Evolutionary conservation across 2,888 invertebrate species (phyloP).

Genomic region (Epinotia ramella): DNA sequence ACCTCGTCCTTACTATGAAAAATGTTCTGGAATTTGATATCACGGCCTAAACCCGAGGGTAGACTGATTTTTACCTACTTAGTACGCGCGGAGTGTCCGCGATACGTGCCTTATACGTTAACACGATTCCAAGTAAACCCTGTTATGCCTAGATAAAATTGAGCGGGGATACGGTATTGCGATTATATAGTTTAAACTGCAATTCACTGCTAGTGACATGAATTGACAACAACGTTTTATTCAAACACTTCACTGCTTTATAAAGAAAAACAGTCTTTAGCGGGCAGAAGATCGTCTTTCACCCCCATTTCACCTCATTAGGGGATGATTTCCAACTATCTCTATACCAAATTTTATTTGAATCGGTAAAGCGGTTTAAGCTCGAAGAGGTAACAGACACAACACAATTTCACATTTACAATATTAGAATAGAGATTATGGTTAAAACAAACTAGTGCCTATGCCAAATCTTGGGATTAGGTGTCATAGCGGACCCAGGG

Average conservation of each 20-base stretch:
- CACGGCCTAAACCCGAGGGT: slow-evolving; percentile 13
- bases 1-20: neutral
- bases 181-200: neutral
- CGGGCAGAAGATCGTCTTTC: too few relatives aligned
- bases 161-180: slow-evolving; percentile 4
- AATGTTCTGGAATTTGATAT: slow-evolving; percentile 11
- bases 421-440: too few relatives aligned
- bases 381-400: too few relatives aligned
- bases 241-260: neutral
- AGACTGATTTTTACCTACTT: slow-evolving; percentile 43
- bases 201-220: neutral
- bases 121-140: slow-evolving; percentile 25
- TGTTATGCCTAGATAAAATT: slow-evolving; percentile 15
- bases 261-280: too few relatives aligned
- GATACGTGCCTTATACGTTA: slow-evolving; percentile 33
- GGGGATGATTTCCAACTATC: too few relatives aligned
- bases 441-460: too few relatives aligned
- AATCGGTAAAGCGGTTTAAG: too few relatives aligned
- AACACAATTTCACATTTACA: too few relatives aligned
- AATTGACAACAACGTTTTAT: neutral
- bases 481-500: too few relatives aligned
- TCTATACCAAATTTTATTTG: too few relatives aligned
- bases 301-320: too few relatives aligned
- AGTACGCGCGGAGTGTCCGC: slow-evolving; percentile 15
- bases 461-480: too few relatives aligned